Conservation (phyloP, 2,888 invertebrate genomes). For the Cerastis leucographa region DNA sequence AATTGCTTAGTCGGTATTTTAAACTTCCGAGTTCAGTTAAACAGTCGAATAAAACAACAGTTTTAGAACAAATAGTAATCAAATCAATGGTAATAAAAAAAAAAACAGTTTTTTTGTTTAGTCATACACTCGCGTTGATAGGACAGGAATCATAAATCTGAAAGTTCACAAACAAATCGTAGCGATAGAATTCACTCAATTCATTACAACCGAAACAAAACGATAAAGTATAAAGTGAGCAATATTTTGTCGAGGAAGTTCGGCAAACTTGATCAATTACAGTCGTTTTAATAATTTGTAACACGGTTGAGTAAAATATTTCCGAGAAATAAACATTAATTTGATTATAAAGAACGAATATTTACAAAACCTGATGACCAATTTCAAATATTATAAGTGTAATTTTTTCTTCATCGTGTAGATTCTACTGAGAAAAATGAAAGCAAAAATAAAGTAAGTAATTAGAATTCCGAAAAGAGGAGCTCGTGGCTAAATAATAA, state of each 20-base stretch:
- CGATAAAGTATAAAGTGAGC: constrained; percentile 21
- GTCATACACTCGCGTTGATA: too few species aligned
- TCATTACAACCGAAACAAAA: constrained; percentile 30
- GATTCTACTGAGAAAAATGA: not conserved
- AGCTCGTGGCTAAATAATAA: too few species aligned
- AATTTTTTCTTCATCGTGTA: not conserved
- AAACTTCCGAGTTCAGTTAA: too few species aligned
- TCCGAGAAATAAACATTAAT: constrained; percentile 19
- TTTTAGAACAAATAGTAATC: too few species aligned
- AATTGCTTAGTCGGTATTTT: too few species aligned
- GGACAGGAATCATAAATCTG: not conserved
- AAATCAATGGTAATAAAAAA: too few species aligned
- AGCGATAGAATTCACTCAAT: constrained; percentile 32
- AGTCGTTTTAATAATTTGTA: constrained; percentile 32
- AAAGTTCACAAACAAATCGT: constrained; percentile 8
- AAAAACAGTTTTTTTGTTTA: too few species aligned
- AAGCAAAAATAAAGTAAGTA: too few species aligned
- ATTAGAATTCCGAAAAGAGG: not conserved
- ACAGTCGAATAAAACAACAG: too few species aligned
- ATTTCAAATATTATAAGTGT: not conserved
- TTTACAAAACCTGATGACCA: constrained; percentile 9
- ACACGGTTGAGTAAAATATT: constrained; percentile 31
- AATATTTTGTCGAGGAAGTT: constrained; percentile 40
- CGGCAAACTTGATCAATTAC: constrained; percentile 31
- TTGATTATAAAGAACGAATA: constrained; percentile 2